These are phyloP conservation scores for Ceryle rudis DNA, from an alignment of 2,797 vertebrate species.

Conservation along the genomic window DNA sequence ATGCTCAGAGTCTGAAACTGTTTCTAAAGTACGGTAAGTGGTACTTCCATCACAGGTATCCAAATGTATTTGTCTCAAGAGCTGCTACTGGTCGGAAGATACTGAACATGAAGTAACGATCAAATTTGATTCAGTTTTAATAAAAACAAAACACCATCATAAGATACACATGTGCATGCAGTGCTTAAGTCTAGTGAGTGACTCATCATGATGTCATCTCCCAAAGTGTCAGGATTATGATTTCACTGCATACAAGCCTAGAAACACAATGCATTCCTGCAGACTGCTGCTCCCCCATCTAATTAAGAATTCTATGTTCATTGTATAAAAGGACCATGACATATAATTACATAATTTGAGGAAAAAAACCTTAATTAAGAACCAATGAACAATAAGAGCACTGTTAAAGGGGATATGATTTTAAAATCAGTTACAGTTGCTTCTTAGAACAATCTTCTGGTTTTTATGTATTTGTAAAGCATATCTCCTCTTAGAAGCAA, in stretches of 20 bases:
- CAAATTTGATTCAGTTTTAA: neutral
- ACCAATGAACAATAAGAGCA: neutral
- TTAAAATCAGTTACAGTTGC: neutral
- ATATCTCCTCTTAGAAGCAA: neutral
- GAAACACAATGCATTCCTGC: neutral
- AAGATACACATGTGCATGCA: neutral
- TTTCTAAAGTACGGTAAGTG: neutral
- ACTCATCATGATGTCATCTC: conserved; percentile 37
- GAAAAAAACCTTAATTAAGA: neutral
- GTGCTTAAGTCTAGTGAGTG: neutral
- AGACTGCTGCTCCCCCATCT: neutral
- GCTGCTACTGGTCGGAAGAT: neutral
- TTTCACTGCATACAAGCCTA: neutral
- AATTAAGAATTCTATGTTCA: neutral
- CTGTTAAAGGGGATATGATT: neutral
- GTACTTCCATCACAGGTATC: neutral
- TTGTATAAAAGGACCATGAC: neutral
- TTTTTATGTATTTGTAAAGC: neutral
- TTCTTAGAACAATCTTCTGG: neutral
- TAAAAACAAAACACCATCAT: neutral
- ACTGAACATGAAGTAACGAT: neutral
- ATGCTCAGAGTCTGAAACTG: neutral
- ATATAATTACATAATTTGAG: neutral
- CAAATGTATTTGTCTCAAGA: neutral
- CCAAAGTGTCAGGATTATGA: neutral